A percentile compares a stretch with the other conserved stretches of the same genome.
Evolutionary conservation across 2,797 vertebrate genomes (phyloP).

Genomic region (Crypturellus tataupa): DNA sequence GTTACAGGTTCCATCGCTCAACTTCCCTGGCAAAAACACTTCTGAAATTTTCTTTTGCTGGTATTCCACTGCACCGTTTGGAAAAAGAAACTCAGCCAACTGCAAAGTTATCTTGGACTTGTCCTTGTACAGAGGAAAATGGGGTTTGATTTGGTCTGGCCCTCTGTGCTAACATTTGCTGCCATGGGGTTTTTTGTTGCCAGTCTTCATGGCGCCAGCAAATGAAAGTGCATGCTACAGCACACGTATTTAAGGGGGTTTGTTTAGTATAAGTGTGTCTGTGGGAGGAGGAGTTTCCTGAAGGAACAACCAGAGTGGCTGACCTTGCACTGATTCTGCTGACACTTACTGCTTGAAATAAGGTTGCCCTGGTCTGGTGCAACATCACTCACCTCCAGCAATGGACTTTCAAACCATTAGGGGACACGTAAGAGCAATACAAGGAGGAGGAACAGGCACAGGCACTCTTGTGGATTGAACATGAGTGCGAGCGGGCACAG

Average conservation of each 20-base stretch:
- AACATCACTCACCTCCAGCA: slow-evolving; percentile 29
- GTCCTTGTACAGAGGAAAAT: slow-evolving; percentile 55
- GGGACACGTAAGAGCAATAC: neutral
- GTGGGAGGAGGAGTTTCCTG: slow-evolving; percentile 59
- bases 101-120: slow-evolving; percentile 44
- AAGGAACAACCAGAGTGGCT: slow-evolving; percentile 25
- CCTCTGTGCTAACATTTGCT: slow-evolving; percentile 45
- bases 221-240: slow-evolving; percentile 25
- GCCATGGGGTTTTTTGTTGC: slow-evolving; percentile 66
- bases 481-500: neutral
- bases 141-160: slow-evolving; percentile 47
- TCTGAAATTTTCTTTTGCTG: slow-evolving; percentile 13
- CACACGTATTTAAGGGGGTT: neutral
- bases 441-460: neutral
- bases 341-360: slow-evolving; percentile 53
- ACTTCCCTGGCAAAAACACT: slow-evolving; percentile 1
- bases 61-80: neutral
- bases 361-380: slow-evolving; percentile 9
- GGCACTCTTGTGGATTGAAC: neutral
- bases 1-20: neutral
- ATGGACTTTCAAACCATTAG: neutral
- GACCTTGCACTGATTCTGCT: slow-evolving; percentile 54
- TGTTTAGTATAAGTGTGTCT: slow-evolving; percentile 44
- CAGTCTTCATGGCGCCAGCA: slow-evolving; percentile 1
- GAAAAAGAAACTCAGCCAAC: slow-evolving; percentile 22